These are phyloP conservation scores for Eriocheir sinensis DNA, from an alignment of 1,140 invertebrate genomes.

Conservation along the genomic window DNA sequence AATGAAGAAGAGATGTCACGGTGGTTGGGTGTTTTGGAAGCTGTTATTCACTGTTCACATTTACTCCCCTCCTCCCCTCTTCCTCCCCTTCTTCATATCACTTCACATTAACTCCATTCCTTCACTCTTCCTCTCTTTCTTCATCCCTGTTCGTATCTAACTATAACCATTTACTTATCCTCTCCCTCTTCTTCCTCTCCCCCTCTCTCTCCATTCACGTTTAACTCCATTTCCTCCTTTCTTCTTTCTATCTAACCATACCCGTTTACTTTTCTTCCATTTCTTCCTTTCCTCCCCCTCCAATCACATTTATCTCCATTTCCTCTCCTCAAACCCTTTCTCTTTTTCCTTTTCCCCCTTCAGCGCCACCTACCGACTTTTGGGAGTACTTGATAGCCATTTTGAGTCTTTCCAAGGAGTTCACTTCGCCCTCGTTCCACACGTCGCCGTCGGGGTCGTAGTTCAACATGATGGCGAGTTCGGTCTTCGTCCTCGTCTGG, in stretches of 20 bases:
- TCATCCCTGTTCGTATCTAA: background rate
- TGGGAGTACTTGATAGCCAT: conserved; percentile 97
- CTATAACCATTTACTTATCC: background rate
- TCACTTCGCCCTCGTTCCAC: conserved; percentile 90
- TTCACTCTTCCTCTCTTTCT: background rate
- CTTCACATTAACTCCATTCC: background rate
- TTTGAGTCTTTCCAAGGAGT: conserved; percentile 94
- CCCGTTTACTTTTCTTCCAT: background rate
- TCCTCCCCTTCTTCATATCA: background rate
- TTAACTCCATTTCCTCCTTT: background rate
- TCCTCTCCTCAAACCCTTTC: background rate
- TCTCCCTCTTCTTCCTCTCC: background rate
- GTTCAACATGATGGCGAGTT: conserved; percentile 95
- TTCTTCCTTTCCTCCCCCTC: background rate
- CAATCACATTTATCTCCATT: background rate
- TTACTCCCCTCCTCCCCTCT: background rate
- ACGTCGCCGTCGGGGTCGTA: conserved; percentile 88
- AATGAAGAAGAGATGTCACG: too few relatives aligned
- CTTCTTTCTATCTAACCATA: background rate
- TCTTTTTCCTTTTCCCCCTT: background rate
- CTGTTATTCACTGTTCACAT: too few relatives aligned
- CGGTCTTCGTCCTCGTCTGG: conserved; percentile 93
- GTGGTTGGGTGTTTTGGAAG: too few relatives aligned
- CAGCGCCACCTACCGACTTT: conserved; percentile 88
- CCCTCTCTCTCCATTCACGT: background rate